Percentiles rank a stretch among this genome's conserved stretches.
Conservation (phyloP, 92 coral and sea anemone species). For the Virgularia gustaviana region DNA sequence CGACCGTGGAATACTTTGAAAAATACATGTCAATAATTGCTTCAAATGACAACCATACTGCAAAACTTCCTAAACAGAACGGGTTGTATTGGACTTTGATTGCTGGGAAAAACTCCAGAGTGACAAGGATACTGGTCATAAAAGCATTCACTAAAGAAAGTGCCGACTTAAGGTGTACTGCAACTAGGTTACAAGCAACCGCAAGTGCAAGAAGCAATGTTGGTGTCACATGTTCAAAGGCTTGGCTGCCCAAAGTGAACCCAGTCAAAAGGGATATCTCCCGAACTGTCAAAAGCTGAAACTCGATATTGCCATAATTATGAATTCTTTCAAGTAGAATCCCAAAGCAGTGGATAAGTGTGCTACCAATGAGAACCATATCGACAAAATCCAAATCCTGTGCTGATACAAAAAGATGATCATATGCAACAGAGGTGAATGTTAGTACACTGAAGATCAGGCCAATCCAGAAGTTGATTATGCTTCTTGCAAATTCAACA, state of each 20-base stretch:
- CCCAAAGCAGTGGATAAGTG: conserved; percentile 60
- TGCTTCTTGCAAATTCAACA: conserved; percentile 68
- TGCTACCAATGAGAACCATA: conserved; percentile 73
- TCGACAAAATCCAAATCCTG: conserved; percentile 90
- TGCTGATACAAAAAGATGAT: conserved; percentile 70
- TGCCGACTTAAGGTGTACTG: conserved; percentile 88
- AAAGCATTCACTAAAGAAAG: conserved; percentile 64
- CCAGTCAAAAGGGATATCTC: conserved; percentile 77
- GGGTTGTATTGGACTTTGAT: conserved; percentile 81
- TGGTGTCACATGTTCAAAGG: conserved; percentile 65
- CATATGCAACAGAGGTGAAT: conserved; percentile 90
- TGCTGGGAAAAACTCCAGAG: conserved; percentile 84
- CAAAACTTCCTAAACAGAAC: conserved; percentile 74
- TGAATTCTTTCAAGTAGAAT: conserved; percentile 64
- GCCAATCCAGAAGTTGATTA: conserved; percentile 84
- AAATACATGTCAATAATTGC: conserved; percentile 81
- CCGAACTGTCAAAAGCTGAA: conserved; percentile 65
- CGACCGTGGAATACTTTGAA: conserved; percentile 76
- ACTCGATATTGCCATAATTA: conserved; percentile 51
- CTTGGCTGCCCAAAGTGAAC: conserved; percentile 73
- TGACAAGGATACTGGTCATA: conserved; percentile 61
- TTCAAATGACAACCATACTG: conserved; percentile 68
- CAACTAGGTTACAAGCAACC: conserved; percentile 67
- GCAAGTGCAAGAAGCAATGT: conserved; percentile 64
- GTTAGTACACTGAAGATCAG: conserved; percentile 85